Conservation (phyloP, 1,140 invertebrate genomes). For the Atta cephalotes region DNA sequence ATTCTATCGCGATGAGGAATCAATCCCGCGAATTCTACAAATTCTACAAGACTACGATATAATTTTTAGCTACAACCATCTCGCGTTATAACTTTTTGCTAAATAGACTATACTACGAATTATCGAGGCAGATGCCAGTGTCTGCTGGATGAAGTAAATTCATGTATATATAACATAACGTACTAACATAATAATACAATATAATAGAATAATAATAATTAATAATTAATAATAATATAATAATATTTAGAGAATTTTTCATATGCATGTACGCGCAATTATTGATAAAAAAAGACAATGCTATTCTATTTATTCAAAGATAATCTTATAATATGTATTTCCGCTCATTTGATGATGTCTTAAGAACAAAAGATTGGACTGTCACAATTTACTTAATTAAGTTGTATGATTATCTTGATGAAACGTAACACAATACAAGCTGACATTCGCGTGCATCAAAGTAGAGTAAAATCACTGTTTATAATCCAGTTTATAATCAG, state of each 20-base stretch:
- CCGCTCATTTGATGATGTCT: neutral
- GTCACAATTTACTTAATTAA: slow-evolving; percentile 25
- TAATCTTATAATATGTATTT: slow-evolving; percentile 14
- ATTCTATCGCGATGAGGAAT: slow-evolving; percentile 13
- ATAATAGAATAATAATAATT: slow-evolving; percentile 54
- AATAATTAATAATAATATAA: slow-evolving; percentile 43
- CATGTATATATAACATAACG: slow-evolving; percentile 8
- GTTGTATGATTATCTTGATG: neutral
- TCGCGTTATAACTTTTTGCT: slow-evolving; percentile 17
- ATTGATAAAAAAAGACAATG: slow-evolving; percentile 2
- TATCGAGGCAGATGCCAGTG: slow-evolving; percentile 43
- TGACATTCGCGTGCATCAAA: neutral
- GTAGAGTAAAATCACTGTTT: too few species aligned
- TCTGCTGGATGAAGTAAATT: slow-evolving; percentile 54
- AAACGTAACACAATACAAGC: neutral
- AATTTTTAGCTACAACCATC: slow-evolving; percentile 53
- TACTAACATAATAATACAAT: slow-evolving; percentile 49
- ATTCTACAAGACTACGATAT: slow-evolving; percentile 52
- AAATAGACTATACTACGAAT: slow-evolving; percentile 45
- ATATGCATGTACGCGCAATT: slow-evolving; percentile 24
- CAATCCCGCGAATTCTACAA: slow-evolving; percentile 38
- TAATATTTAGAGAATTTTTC: slow-evolving; percentile 35
- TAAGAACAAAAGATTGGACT: neutral
- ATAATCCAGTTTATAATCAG: neutral
- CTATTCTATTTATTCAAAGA: slow-evolving; percentile 8